Evolutionary conservation across 2,113 vertebrate genomes (phyloP).

Genomic region (Carlito syrichta): DNA sequence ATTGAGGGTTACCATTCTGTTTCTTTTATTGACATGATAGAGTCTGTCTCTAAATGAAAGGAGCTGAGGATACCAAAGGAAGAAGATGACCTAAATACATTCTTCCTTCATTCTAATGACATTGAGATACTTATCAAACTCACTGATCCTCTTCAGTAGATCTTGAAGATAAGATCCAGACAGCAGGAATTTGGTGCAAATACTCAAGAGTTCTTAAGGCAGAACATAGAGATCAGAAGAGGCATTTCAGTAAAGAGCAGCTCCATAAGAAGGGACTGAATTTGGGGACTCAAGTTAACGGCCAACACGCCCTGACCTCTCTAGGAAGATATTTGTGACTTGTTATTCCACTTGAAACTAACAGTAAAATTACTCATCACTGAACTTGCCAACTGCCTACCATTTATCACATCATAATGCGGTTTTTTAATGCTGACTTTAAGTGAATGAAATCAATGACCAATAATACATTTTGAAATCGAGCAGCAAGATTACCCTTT

Average conservation of each 20-base stretch:
- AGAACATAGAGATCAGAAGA: not conserved
- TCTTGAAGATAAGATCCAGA: not conserved
- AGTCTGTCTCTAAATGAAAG: not conserved
- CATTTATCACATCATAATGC: not conserved
- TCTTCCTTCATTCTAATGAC: not conserved
- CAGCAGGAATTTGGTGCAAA: not conserved
- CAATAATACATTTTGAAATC: constrained; percentile 6
- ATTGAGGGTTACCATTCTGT: not conserved
- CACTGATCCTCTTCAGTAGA: not conserved
- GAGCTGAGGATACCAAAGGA: not conserved
- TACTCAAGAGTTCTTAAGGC: not conserved
- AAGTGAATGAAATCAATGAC: constrained; percentile 7
- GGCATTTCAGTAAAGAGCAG: not conserved
- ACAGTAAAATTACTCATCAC: not conserved
- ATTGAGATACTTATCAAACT: not conserved
- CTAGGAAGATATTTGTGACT: not conserved
- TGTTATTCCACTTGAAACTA: not conserved
- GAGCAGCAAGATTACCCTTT: not conserved
- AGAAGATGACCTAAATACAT: not conserved
- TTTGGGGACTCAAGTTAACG: not conserved
- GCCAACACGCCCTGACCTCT: not conserved
- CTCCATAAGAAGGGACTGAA: not conserved
- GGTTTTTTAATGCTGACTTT: not conserved
- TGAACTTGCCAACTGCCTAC: not conserved
- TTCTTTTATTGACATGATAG: not conserved